These are phyloP conservation scores for Thereva nobilitata DNA, from an alignment of 2,888 invertebrate species.

Conservation along the genomic window DNA sequence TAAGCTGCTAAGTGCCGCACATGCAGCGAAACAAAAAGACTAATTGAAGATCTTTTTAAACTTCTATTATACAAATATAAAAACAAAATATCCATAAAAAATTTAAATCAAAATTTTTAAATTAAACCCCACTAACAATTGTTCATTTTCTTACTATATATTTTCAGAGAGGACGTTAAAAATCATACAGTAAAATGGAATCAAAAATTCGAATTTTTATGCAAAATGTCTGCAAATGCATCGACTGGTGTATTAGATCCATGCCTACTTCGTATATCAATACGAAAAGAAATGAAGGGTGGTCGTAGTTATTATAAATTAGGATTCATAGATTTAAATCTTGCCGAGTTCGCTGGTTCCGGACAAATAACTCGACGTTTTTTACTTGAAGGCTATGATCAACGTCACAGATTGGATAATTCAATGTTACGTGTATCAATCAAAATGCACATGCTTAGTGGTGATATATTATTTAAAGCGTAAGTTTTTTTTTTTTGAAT, in stretches of 20 bases:
- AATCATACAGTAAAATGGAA: constrained; percentile 95
- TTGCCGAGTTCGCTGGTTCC: constrained; percentile 95
- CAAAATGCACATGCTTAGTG: constrained; percentile 91
- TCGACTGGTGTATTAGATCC: constrained; percentile 93
- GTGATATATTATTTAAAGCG: constrained; percentile 98
- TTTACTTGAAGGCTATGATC: constrained; percentile 94
- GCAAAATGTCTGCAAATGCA: constrained; percentile 96
- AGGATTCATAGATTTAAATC: constrained; percentile 96
- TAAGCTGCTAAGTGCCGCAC: no score
- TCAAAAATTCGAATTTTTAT: constrained; percentile 86
- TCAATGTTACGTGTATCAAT: constrained; percentile 90
- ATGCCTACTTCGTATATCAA: constrained; percentile 90
- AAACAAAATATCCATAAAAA: not conserved
- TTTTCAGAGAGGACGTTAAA: constrained; percentile 84
- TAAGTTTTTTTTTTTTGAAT: constrained; percentile 61
- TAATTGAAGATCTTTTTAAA: not conserved
- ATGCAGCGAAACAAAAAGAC: not conserved
- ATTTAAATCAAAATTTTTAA: not conserved
- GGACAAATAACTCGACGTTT: constrained; percentile 85
- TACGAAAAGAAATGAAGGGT: constrained; percentile 86
- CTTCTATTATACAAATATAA: not conserved
- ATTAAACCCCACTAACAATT: not conserved
- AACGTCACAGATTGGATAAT: constrained; percentile 91
- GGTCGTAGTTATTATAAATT: constrained; percentile 75
- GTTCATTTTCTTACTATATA: constrained; percentile 20